These are phyloP conservation scores for Drosophila sulfurigaster DNA, from an alignment of 1,140 invertebrate genomes.

Conservation along the genomic window DNA sequence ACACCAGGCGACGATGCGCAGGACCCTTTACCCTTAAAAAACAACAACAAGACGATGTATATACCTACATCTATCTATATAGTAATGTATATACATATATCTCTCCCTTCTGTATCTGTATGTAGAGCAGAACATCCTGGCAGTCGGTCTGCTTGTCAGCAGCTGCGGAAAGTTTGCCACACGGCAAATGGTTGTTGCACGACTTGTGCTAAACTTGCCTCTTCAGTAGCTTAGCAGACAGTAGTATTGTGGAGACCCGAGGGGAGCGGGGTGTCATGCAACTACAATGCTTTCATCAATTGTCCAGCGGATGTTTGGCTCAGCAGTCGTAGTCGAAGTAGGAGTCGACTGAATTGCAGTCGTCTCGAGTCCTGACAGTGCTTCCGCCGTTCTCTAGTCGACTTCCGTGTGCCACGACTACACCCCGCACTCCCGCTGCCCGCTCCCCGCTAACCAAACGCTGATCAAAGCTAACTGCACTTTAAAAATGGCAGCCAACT, in stretches of 20 bases:
- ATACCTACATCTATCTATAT: neutral
- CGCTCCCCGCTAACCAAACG: constrained; percentile 9
- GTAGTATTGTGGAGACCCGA: neutral
- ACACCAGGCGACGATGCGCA: constrained; percentile 73
- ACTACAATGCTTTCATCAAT: constrained; percentile 78
- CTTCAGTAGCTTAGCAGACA: constrained; percentile 7
- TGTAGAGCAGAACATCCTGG: constrained; percentile 3
- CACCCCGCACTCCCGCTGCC: neutral
- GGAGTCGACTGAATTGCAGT: neutral
- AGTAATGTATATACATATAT: neutral
- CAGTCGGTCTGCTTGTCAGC: constrained; percentile 46
- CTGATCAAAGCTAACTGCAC: constrained; percentile 80
- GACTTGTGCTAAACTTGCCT: constrained; percentile 65
- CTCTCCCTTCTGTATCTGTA: neutral
- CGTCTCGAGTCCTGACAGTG: constrained; percentile 40
- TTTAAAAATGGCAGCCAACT: constrained; percentile 74
- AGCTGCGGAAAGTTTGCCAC: constrained; percentile 76
- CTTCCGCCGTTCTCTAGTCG: constrained; percentile 60
- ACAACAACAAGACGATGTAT: constrained; percentile 18
- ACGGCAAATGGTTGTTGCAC: constrained; percentile 72
- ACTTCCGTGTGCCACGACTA: constrained; percentile 50
- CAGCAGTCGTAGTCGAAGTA: constrained; percentile 50
- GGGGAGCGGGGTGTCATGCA: constrained; percentile 16
- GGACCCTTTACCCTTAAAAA: constrained; percentile 48
- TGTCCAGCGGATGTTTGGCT: constrained; percentile 79